phyloP scores from a whole-genome alignment of 2,113 vertebrate species.

The Pseudopodoces humilis region DNA sequence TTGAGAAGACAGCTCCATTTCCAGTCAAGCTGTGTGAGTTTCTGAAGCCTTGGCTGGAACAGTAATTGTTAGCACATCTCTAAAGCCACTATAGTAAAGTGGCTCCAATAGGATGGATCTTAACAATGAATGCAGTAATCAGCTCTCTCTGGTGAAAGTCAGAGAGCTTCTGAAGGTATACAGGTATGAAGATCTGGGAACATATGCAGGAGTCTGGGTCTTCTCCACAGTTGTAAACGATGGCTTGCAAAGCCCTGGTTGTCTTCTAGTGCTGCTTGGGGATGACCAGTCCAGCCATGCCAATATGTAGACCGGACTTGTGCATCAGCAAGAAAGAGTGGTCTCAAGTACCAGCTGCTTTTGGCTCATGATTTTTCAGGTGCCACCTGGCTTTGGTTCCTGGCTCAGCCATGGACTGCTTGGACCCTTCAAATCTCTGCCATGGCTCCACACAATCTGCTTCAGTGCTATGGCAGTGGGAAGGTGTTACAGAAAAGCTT shows the following conservation, averaged over 20 bases:
- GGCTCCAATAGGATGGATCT: not conserved
- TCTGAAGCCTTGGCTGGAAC: not conserved
- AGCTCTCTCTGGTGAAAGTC: not conserved
- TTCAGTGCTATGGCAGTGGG: not conserved
- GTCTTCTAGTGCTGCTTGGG: not conserved
- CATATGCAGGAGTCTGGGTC: not conserved
- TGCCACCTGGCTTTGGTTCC: fast-evolving
- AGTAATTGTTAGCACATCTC: not conserved
- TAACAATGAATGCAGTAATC: not conserved
- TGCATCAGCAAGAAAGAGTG: not conserved
- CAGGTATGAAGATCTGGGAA: not conserved
- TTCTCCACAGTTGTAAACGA: not conserved
- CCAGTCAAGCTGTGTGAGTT: not conserved
- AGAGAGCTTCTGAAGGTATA: not conserved
- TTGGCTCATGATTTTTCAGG: not conserved
- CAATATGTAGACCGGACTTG: not conserved
- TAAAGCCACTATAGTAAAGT: not conserved
- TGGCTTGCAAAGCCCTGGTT: not conserved
- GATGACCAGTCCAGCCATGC: no score
- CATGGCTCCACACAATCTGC: not conserved
- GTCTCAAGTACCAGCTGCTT: not conserved
- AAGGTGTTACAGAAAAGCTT: not conserved
- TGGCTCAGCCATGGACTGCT: not conserved
- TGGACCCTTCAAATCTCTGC: not conserved
- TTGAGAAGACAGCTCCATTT: not conserved